Evolutionary conservation across 2,113 vertebrate genomes (phyloP), one percentile per base, ranked within the genome.

Genomic region (Girardinichthys multiradiatus): DNA sequence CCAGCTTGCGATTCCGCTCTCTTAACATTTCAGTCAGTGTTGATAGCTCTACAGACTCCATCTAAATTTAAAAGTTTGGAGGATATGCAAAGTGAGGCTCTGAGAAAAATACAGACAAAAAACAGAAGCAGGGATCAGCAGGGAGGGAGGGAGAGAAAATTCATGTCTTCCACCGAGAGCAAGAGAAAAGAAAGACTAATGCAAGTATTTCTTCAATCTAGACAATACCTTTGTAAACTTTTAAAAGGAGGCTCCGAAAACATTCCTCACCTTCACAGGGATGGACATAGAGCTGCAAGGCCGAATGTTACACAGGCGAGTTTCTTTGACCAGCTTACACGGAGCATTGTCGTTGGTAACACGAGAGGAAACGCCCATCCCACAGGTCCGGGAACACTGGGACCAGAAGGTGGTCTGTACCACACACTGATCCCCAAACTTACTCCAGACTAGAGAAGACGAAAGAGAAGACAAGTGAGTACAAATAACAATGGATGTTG

Each of bases 341-440:
- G 90, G 89, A 17, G 85, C 89, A 58, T 95, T 95, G 79, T 95
- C 89, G 19, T 93, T 96, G 89, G 94, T 94, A 77, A 95, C 87
- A 0, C 94, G 91, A 33, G 93, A 93, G n/a, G 95, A 96, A 39
- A 95, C 79, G 21, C 94, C 95, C 91, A 95, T 93, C 57, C 94
- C 94, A 7, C 95, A 96, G 77, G 90, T 95, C 72, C 94, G 93
- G 2, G 95, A 96, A 74, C 95, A 96, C 51, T 92, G 92, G 0
- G 95, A 94, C 95, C 95, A 96, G 81, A 89, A 93, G 4, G 95
- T 95, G 8, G 94, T 96, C 90, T 95, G 95, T 63, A 91, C 77
- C 57, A 74, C 79, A 19, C 95, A 95, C 64, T 92, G 85, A 57
- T 87, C 88, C 51, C 87, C 88, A 39, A 77, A 64, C 64, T 93